These are phyloP conservation scores for Drosophila guanche DNA, from an alignment of 1,140 invertebrate species.

Conservation along the genomic window DNA sequence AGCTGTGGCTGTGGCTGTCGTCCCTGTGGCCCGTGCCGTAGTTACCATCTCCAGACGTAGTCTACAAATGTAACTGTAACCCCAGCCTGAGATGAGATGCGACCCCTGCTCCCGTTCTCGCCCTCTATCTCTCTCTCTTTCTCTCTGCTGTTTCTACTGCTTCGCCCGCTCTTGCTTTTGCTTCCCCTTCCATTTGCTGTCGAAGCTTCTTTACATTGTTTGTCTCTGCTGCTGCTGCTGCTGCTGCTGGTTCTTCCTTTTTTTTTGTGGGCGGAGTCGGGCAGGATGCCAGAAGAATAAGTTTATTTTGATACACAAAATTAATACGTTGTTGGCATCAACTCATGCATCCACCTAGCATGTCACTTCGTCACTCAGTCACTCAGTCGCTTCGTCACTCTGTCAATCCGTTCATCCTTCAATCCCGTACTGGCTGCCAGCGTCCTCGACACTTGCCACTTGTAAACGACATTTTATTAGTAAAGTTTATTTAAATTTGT, in stretches of 20 bases:
- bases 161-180: too few relatives aligned
- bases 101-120: too few relatives aligned
- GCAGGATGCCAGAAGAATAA: constrained; percentile 66
- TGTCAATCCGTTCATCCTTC: neutral
- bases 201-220: constrained; percentile 43
- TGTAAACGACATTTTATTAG: constrained; percentile 82
- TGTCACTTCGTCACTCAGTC: constrained; percentile 36
- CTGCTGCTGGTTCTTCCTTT: neutral
- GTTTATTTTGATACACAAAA: constrained; percentile 82
- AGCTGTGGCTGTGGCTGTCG: constrained; percentile 19
- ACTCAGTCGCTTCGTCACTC: constrained; percentile 22
- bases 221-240: constrained; percentile 19
- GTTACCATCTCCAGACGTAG: constrained; percentile 12
- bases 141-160: too few relatives aligned
- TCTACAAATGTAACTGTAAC: constrained; percentile 28
- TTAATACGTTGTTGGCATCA: constrained; percentile 81
- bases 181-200: constrained; percentile 4
- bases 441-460: constrained; percentile 74
- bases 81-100: constrained; percentile 4
- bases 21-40: constrained; percentile 10
- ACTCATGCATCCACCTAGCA: constrained; percentile 54
- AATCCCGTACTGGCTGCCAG: constrained; percentile 15
- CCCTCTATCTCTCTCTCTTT: too few relatives aligned
- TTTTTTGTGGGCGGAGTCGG: constrained; percentile 14
- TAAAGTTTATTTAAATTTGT: constrained; percentile 82